Conservation (phyloP, 2,888 invertebrate genomes). For the Plagodis pulveraria region DNA sequence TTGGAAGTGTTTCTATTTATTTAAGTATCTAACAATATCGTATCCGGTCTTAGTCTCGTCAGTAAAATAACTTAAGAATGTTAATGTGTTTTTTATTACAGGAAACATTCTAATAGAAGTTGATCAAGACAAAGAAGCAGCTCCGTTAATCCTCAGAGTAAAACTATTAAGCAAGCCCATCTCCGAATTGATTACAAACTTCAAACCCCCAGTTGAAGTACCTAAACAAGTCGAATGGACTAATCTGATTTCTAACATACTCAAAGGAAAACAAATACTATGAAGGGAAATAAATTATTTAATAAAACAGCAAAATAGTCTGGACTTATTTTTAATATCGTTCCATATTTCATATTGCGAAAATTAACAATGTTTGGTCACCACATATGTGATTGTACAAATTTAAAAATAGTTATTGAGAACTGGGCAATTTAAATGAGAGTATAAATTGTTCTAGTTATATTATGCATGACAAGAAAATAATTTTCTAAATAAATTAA, state of each 20-base stretch:
- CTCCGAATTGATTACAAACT: constrained; percentile 60
- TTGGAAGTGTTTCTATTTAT: too few relatives aligned
- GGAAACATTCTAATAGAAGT: constrained; percentile 71
- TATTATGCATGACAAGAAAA: background rate
- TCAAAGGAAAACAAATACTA: constrained; percentile 73
- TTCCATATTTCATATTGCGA: constrained; percentile 70
- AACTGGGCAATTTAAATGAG: constrained; percentile 45
- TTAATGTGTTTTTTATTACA: constrained; percentile 45
- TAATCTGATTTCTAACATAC: constrained; percentile 69
- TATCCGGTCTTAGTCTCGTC: too few relatives aligned
- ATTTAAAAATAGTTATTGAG: constrained; percentile 55
- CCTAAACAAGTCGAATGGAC: constrained; percentile 69
- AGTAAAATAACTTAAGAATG: too few relatives aligned
- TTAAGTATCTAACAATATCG: too few relatives aligned
- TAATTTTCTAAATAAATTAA: background rate
- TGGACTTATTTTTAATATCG: constrained; percentile 70
- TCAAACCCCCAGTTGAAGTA: constrained; percentile 67
- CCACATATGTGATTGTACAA: constrained; percentile 70
- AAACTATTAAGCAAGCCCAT: constrained; percentile 68
- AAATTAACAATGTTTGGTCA: constrained; percentile 72
- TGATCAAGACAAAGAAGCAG: constrained; percentile 45
- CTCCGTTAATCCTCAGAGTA: constrained; percentile 61
- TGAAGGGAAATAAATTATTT: constrained; percentile 39
- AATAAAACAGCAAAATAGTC: constrained; percentile 50
- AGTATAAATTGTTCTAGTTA: constrained; percentile 11